Percentiles rank a stretch among this genome's conserved stretches.
Conservation (phyloP, 2,113 vertebrate genomes). For the Entosphenus tridentatus region DNA sequence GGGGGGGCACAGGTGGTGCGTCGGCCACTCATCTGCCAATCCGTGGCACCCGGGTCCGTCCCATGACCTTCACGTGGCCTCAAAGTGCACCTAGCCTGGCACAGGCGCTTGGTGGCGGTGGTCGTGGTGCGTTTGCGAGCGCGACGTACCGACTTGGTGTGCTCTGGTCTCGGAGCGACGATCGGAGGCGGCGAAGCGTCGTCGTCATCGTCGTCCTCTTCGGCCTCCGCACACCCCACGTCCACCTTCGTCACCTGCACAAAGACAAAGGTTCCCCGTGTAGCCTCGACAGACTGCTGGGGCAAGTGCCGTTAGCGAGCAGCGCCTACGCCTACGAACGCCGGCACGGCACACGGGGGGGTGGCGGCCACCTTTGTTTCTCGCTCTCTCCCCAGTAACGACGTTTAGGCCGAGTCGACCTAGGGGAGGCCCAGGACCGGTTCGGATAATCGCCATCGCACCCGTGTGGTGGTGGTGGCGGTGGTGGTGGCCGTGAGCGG, state of each 20-base stretch:
- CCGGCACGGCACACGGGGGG: no score
- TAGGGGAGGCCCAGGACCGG: no score
- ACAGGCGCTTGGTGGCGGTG: not conserved
- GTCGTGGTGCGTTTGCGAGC: not conserved
- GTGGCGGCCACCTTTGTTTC: no score
- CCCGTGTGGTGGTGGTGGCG: no score
- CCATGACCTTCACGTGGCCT: not conserved
- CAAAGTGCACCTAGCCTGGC: not conserved
- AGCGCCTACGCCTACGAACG: no score
- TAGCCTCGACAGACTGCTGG: no score
- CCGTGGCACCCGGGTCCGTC: not conserved
- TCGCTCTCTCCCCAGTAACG: no score
- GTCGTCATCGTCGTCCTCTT: constrained; percentile 28
- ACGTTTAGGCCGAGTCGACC: no score
- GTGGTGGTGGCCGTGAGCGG: no score
- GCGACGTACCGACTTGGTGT: constrained; percentile 77
- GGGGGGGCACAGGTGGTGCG: not conserved
- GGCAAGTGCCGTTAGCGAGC: no score
- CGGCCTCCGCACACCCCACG: constrained; percentile 23
- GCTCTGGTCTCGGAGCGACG: constrained; percentile 69
- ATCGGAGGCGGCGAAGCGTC: constrained; percentile 57
- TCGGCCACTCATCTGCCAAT: not conserved
- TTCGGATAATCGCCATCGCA: no score
- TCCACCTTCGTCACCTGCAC: constrained; percentile 1
- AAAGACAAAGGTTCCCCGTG: not conserved